These are phyloP conservation scores for Erpetoichthys calabaricus DNA, from an alignment of 2,797 vertebrate species.

Conservation along the genomic window DNA sequence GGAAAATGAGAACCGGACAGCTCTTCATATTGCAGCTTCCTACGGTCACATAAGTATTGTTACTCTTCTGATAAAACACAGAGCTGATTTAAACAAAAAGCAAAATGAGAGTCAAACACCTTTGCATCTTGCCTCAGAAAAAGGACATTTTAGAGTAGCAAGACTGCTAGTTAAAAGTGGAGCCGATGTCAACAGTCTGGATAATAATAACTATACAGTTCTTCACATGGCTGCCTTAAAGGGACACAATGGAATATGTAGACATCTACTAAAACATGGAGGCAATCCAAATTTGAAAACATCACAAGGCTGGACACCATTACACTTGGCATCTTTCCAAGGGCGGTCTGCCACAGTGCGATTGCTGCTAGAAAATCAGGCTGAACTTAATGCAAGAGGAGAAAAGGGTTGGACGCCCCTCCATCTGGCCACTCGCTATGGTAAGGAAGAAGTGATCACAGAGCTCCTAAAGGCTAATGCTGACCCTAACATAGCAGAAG, in stretches of 20 bases:
- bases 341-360: slow-evolving; percentile 51
- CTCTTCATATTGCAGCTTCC: slow-evolving; percentile 60
- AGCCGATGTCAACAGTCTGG: slow-evolving; percentile 27
- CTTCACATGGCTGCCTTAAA: slow-evolving; percentile 56
- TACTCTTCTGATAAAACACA: slow-evolving; percentile 57
- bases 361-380: slow-evolving; percentile 44
- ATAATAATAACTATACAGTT: slow-evolving; percentile 50
- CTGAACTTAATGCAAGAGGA: slow-evolving; percentile 40
- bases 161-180: slow-evolving; percentile 51
- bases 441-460: slow-evolving; percentile 33
- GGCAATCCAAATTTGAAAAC: slow-evolving; percentile 43
- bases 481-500: slow-evolving; percentile 46
- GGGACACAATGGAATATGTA: slow-evolving; percentile 63
- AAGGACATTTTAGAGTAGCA: slow-evolving; percentile 63
- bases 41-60: slow-evolving; percentile 61
- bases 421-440: slow-evolving; percentile 59
- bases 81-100: slow-evolving; percentile 45
- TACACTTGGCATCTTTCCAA: slow-evolving; percentile 63
- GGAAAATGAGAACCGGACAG: slow-evolving; percentile 40
- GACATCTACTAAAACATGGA: slow-evolving; percentile 51
- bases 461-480: slow-evolving; percentile 52
- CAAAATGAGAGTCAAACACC: slow-evolving; percentile 50
- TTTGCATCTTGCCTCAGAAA: slow-evolving; percentile 58
- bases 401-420: slow-evolving; percentile 60
- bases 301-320: slow-evolving; percentile 59